A percentile compares a stretch with the other conserved stretches of the same genome.
These are phyloP conservation scores for Sarcoramphus papa DNA, from an alignment of 2,797 vertebrate species.

Conservation along the genomic window DNA sequence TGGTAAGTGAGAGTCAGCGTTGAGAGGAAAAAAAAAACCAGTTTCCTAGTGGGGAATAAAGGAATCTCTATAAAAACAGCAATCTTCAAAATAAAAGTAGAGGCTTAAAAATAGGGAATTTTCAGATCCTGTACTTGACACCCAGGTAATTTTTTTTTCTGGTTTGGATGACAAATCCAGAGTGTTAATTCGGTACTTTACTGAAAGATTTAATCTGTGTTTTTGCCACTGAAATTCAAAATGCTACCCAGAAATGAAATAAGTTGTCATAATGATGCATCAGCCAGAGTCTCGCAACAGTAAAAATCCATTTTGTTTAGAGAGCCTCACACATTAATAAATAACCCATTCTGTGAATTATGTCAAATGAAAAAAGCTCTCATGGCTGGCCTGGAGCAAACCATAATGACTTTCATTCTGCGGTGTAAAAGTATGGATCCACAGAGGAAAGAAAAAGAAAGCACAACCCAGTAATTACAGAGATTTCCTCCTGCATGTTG, in stretches of 20 bases:
- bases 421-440: background rate
- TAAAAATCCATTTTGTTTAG: slow-evolving; percentile 52
- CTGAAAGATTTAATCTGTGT: background rate
- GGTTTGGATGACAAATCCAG: background rate
- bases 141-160: background rate
- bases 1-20: background rate
- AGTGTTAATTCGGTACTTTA: background rate
- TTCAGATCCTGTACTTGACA: background rate
- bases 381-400: slow-evolving; percentile 23
- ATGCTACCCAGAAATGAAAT: background rate
- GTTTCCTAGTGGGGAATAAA: background rate
- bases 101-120: background rate
- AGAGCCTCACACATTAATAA: slow-evolving; percentile 47
- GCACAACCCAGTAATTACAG: background rate
- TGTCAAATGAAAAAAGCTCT: slow-evolving; percentile 23
- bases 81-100: background rate
- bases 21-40: background rate
- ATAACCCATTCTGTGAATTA: slow-evolving; percentile 43
- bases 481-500: background rate
- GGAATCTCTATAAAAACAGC: background rate
- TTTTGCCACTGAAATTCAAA: background rate
- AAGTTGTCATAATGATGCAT: slow-evolving; percentile 10
- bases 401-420: background rate
- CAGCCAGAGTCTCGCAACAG: background rate
- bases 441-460: background rate